A percentile compares a stretch with the other conserved stretches of the same genome.
Evolutionary conservation across 2,797 vertebrate species (phyloP).

Genomic region (Carduelis carduelis): DNA sequence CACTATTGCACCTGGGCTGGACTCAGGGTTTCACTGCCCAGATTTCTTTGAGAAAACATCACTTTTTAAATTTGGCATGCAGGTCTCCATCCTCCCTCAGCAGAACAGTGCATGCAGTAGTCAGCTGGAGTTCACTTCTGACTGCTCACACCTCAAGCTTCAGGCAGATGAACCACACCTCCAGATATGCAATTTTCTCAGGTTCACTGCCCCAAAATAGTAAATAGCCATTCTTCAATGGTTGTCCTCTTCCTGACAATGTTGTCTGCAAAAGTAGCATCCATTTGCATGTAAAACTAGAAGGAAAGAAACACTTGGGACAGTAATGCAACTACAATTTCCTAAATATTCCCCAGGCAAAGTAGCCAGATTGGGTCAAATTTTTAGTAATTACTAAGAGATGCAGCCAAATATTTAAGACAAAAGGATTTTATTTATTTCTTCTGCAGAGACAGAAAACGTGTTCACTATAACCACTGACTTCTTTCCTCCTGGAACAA

Average conservation of each 20-base stretch:
- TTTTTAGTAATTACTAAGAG: not conserved
- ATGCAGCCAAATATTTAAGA: not conserved
- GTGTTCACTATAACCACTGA: not conserved
- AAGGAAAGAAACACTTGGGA: not conserved
- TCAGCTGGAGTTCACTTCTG: not conserved
- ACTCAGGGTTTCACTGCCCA: not conserved
- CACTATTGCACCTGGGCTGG: not conserved
- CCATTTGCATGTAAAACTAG: not conserved
- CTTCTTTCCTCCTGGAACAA: not conserved
- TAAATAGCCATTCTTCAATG: not conserved
- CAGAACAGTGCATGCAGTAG: rapidly evolving
- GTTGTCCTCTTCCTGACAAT: not conserved
- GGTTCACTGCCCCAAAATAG: not conserved
- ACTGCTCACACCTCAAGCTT: not conserved
- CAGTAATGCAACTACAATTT: not conserved
- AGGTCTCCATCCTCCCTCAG: not conserved
- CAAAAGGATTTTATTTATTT: not conserved
- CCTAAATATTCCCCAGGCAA: not conserved
- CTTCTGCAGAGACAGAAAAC: not conserved
- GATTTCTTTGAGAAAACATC: not conserved
- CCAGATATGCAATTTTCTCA: not conserved
- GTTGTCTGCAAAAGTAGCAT: not conserved
- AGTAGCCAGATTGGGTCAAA: not conserved
- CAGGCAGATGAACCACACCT: not conserved
- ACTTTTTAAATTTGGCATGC: not conserved